Base-by-base conservation (phyloP, 2,888 invertebrate species). In the Drosophila borealis region DNA sequence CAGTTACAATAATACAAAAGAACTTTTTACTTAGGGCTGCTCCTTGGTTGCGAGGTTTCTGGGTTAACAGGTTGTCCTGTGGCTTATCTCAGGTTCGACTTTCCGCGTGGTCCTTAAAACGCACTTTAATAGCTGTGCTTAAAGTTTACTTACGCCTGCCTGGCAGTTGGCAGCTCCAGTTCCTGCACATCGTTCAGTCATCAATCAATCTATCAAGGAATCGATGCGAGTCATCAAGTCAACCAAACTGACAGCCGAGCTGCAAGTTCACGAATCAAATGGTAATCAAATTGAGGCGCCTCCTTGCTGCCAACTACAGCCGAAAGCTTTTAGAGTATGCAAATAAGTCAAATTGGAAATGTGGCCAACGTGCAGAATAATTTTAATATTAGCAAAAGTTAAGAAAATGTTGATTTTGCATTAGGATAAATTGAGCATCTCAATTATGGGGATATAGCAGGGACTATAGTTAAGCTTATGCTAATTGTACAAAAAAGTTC, bases 171-270 rank as follows among this genome's bases (percentile, higher is more conserved):
- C 49, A 42, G 37, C 37, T 41, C 14, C 50, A 57, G 36, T 44
- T 33, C 36, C 50, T 44, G 21, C 64, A 19, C 51, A 71, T 42
- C 66, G 61, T 50, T 14, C 45, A 50, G 39, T 66, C 82, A 82
- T 83, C 86, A 78, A 82, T 83, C 83, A 88, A 84, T 66, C 74
- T 37, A 61, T 64, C 71, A 56, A 63, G 21, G 65, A 65, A 42
- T 55, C 69, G 70, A 81, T 81, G 68, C 80, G 62, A 87, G 88
- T 87, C 81, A 82, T 87, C 88, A 81, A 87, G 81, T 82, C 88
- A 78, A 59, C 56, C 66, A 25, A 63, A 71, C 75, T 84, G 82
- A 81, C 88, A 83, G 80, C 64, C 70, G 68, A 72, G 74, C 66
- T 76, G 61, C 61, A 70, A 87, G 81, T 67, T 84, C 84, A 84